Conservation (phyloP, 2,113 vertebrate species). For the Rhipidura dahli region DNA sequence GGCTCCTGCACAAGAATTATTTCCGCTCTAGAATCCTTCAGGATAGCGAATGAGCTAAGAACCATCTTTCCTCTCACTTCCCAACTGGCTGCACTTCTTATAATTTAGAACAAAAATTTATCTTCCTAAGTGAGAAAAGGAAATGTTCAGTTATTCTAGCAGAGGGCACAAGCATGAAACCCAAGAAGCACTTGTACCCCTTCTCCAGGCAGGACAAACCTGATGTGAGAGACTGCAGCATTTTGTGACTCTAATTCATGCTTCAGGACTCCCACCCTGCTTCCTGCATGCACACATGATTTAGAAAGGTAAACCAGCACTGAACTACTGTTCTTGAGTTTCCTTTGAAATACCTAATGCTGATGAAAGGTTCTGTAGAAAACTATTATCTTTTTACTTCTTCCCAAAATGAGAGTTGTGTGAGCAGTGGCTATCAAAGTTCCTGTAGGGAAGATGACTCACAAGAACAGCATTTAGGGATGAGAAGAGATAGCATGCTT, state of each 20-base stretch:
- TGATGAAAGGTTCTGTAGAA: not conserved
- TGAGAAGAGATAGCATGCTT: not conserved
- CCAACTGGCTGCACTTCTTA: not conserved
- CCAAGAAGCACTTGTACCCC: not conserved
- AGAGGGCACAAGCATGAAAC: not conserved
- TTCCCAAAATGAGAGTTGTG: not conserved
- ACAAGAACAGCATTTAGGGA: not conserved
- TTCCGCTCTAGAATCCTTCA: not conserved
- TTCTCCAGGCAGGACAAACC: not conserved
- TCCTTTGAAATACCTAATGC: not conserved
- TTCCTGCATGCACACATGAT: not conserved
- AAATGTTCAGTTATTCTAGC: not conserved
- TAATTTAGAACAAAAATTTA: not conserved
- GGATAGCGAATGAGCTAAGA: not conserved
- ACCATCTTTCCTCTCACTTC: not conserved
- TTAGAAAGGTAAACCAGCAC: not conserved
- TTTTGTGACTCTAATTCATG: not conserved
- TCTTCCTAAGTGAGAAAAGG: not conserved
- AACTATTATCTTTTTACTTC: not conserved
- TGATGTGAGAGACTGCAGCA: not conserved
- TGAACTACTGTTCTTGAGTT: not conserved
- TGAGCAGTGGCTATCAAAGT: not conserved
- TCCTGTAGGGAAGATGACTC: not conserved
- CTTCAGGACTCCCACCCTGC: not conserved
- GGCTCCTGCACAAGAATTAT: not conserved